Evolutionary conservation across 30 jellyfish, hydroid and myxozoan species (phyloP).

Genomic region (Rhopilema esculentum): DNA sequence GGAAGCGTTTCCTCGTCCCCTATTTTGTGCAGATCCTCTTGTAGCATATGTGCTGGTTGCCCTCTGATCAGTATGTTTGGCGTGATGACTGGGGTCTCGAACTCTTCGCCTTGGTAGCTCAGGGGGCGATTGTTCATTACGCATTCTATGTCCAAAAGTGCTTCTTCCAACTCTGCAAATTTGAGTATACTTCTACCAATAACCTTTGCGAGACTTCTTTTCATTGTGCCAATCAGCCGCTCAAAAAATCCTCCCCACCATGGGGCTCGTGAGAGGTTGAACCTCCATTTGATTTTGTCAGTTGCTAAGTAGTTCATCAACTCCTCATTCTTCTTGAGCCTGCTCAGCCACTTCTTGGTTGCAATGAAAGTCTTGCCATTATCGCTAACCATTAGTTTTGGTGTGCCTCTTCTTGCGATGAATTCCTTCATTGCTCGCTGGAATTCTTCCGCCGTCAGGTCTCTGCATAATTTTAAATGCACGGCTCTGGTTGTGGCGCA

Average conservation of each 20-base stretch:
- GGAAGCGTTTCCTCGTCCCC: conserved; percentile 6
- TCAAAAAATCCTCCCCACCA: no score
- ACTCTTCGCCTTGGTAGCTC: conserved; percentile 58
- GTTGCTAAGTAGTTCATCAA: conserved; percentile 25
- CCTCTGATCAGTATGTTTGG: conserved; percentile 49
- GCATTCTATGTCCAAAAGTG: conserved; percentile 51
- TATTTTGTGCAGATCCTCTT: conserved; percentile 23
- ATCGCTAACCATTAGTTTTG: conserved; percentile 66
- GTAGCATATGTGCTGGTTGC: conserved; percentile 1
- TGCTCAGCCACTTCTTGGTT: conserved; percentile 20
- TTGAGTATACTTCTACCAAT: conserved; percentile 36
- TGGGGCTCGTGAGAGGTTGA: conserved; percentile 74
- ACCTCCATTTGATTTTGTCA: conserved; percentile 48
- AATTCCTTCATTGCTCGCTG: conserved; percentile 43
- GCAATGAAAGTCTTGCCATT: conserved; percentile 71
- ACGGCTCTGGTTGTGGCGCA: conserved; percentile 77
- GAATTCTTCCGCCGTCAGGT: conserved; percentile 55
- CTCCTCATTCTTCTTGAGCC: conserved; percentile 18
- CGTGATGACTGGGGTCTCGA: conserved; percentile 38
- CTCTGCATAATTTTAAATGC: conserved; percentile 57
- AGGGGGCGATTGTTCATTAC: conserved; percentile 74
- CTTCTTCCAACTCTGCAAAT: conserved; percentile 65
- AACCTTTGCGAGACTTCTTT: conserved; percentile 46
- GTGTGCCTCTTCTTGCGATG: conserved; percentile 82
- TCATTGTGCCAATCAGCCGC: conserved; percentile 12